Percentiles rank a stretch among this genome's conserved stretches.
Conservation (phyloP, 2,797 vertebrate genomes). For the Pipistrellus pygmaeus region DNA sequence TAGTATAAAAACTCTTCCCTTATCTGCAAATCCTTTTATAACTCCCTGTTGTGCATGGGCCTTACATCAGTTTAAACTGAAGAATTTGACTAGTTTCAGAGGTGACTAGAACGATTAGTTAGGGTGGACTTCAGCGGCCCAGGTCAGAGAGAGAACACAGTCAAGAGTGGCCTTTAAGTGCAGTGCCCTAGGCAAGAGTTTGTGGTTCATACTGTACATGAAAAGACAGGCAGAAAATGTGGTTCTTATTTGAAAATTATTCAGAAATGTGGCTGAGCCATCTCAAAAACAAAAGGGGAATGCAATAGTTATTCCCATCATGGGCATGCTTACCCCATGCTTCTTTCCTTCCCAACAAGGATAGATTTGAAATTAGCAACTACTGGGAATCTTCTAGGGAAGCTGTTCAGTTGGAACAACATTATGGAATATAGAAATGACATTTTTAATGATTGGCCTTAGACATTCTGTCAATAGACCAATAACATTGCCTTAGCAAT, state of each 20-base stretch:
- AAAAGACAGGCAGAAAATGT: slow-evolving; percentile 31
- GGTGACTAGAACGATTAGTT: background rate
- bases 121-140: background rate
- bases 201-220: background rate
- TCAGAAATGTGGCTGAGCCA: slow-evolving; percentile 23
- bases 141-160: background rate
- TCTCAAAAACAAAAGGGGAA: background rate
- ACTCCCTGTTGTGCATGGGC: background rate
- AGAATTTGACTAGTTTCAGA: background rate
- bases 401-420: background rate
- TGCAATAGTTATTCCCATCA: background rate
- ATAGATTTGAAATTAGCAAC: background rate
- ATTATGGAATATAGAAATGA: background rate
- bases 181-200: background rate
- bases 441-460: background rate
- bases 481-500: background rate
- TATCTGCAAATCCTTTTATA: background rate
- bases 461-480: background rate
- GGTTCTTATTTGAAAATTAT: slow-evolving; percentile 25
- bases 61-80: background rate
- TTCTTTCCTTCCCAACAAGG: background rate
- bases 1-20: background rate
- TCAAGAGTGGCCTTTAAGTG: background rate
- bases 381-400: background rate
- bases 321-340: background rate